These are phyloP conservation scores for Panthera leo DNA, from an alignment of 2,113 vertebrate species.

Conservation along the genomic window DNA sequence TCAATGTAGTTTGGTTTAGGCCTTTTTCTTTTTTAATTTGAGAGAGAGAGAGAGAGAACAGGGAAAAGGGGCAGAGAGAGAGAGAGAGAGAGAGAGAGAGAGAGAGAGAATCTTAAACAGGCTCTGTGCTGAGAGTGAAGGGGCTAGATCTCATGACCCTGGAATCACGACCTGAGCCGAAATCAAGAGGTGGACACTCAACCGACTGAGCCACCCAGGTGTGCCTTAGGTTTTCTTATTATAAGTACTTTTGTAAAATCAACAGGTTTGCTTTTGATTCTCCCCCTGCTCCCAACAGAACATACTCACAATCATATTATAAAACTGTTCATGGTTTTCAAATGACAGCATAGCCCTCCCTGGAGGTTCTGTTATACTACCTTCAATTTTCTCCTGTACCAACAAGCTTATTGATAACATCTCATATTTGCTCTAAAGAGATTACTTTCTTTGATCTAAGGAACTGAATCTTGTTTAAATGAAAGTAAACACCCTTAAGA, in stretches of 20 bases:
- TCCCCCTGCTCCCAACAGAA: neutral
- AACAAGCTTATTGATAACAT: neutral
- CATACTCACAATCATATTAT: neutral
- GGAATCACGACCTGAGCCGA: too few species aligned
- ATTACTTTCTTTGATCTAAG: constrained; percentile 46
- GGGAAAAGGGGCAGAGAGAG: too few species aligned
- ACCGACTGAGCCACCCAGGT: too few species aligned
- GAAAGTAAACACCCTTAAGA: neutral
- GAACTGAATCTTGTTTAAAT: constrained; percentile 27
- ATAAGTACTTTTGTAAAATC: neutral
- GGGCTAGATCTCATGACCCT: too few species aligned
- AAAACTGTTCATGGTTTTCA: neutral
- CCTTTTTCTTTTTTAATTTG: too few species aligned
- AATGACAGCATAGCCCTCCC: neutral
- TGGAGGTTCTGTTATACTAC: neutral
- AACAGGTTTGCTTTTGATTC: neutral
- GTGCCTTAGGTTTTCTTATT: neutral
- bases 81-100: too few species aligned
- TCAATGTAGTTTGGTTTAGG: neutral
- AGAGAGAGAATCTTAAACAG: too few species aligned
- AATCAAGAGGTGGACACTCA: too few species aligned
- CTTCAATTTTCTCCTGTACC: neutral
- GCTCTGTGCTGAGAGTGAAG: too few species aligned
- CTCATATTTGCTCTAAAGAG: constrained; percentile 3
- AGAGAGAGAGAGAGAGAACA: too few species aligned